These are phyloP conservation scores for Paracanthobrama guichenoti DNA, from an alignment of 2,113 vertebrate genomes.

Conservation along the genomic window DNA sequence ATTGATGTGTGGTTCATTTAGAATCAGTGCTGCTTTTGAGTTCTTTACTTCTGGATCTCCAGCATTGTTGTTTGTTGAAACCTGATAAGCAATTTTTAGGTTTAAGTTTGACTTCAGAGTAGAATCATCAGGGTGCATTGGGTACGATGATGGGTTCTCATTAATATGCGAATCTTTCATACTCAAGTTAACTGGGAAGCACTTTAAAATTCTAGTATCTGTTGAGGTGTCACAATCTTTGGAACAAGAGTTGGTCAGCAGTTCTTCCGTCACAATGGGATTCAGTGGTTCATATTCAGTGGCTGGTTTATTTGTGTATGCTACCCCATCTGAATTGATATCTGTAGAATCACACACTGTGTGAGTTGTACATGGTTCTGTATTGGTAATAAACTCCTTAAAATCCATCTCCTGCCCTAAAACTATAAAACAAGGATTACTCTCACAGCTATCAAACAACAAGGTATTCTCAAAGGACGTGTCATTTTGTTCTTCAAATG, in stretches of 20 bases:
- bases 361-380: not conserved
- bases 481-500: conserved; percentile 50
- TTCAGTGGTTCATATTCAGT: conserved; percentile 6
- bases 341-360: conserved; percentile 11
- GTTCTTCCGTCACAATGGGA: not conserved
- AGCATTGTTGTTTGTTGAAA: not conserved
- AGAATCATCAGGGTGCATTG: not conserved
- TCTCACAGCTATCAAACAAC: conserved; percentile 24
- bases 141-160: not conserved
- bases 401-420: not conserved
- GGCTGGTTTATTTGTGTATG: conserved; percentile 8
- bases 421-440: not conserved
- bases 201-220: not conserved
- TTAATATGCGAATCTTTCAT: conserved; percentile 7
- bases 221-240: not conserved
- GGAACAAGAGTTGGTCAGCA: conserved; percentile 5
- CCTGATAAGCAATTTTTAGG: not conserved
- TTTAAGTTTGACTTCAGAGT: not conserved
- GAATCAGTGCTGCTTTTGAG: not conserved
- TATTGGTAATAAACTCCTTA: not conserved
- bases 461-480: conserved; percentile 29
- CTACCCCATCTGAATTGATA: not conserved
- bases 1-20: not conserved
- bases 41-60: conserved; percentile 22
- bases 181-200: conserved; percentile 1